Base-by-base conservation (phyloP, 2,113 vertebrate genomes). In the Euleptes europaea region DNA sequence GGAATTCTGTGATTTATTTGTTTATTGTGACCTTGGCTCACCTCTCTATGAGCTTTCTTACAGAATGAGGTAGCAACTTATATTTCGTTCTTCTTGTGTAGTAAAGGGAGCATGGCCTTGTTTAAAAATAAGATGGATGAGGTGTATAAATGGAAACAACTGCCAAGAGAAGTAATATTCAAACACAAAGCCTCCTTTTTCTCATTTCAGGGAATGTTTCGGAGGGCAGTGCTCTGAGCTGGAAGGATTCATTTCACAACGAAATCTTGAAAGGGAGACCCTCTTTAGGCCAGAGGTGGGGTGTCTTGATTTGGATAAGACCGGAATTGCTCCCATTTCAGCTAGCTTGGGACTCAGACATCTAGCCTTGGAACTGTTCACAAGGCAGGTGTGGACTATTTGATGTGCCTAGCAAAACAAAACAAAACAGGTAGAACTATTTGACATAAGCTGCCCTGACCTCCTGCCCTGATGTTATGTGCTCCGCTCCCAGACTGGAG, bases 1-100 rank as follows among this genome's bases (percentile, higher is more conserved):
- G 72, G 49, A 82, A 73, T 72, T 83, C 23, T n/a, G 35, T 38
- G 42, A 13, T 51, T 80, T 82, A 7, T 38, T 38, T 51, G n/a
- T 82, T 82, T 82, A 73, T 73, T 60, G 69, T 60, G 51, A 49
- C 51, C 81, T 83, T 82, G 70, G 51, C 51, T 73, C 70, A n/a
- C 54, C 51, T 73, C 38, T 44, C 23, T 54, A 28, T 54, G 28
- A 82, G 67, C 47, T 57, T 82, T 82, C 70, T 63, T 63, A 73
- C 44, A 73, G 57, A 83, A 73, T 83, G 28, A 63, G 47, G 70
- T n/a, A 73, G 38, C 28, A 73, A 83, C 70, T 83, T 70, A 83
- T 73, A 73, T 83, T 83, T 83, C 51, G 72, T 3, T 73, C 70
- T 19, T n/a, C 69, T 63, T 72, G 35, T 44, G 33, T 63, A 73